phyloP scores from a whole-genome alignment of 2,113 vertebrate genomes.

The Plecturocebus donacophilus region DNA sequence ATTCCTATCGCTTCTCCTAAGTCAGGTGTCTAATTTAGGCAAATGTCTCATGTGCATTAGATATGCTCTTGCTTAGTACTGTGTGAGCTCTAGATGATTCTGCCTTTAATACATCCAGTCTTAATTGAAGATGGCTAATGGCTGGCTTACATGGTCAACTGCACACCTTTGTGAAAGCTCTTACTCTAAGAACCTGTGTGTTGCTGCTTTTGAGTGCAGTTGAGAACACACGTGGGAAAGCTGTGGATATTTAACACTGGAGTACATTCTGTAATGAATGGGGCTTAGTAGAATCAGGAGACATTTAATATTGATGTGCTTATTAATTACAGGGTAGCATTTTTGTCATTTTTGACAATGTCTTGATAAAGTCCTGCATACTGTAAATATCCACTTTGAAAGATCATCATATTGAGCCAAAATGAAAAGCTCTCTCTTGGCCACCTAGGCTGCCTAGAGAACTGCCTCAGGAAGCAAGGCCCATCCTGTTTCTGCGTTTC shows the following conservation, averaged over 20 bases:
- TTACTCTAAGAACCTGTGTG: background rate
- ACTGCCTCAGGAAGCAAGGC: background rate
- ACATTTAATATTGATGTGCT: background rate
- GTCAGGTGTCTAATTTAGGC: background rate
- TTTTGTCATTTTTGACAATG: constrained; percentile 33
- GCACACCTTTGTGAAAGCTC: background rate
- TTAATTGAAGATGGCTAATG: background rate
- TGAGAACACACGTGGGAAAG: background rate
- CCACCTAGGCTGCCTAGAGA: background rate
- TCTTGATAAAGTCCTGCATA: background rate
- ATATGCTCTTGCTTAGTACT: background rate
- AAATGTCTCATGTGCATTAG: background rate
- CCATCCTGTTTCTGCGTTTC: constrained; percentile 72
- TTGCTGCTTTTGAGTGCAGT: background rate
- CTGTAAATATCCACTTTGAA: background rate
- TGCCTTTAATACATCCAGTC: background rate
- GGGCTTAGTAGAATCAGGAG: background rate
- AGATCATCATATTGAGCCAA: background rate
- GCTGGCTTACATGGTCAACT: background rate
- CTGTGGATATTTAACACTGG: no score
- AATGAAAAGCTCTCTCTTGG: background rate
- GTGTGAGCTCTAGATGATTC: no score
- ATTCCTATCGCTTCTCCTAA: background rate
- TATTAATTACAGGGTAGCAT: background rate
- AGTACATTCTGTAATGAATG: background rate